Conservation (phyloP, 1,140 invertebrate genomes). For the Bicyclus anynana region DNA sequence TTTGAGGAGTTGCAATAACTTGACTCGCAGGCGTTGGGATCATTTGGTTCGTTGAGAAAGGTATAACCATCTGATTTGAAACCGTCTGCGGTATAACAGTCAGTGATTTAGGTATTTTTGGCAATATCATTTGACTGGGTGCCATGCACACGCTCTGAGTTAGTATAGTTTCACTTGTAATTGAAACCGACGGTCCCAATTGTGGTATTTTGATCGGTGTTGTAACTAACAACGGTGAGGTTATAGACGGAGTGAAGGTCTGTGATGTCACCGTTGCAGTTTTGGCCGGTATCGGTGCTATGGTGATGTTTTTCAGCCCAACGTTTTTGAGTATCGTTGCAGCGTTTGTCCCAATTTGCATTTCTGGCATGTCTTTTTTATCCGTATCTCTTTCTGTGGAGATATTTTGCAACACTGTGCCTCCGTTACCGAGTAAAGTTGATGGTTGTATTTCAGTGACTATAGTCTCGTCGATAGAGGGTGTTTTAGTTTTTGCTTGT, state of each 20-base stretch:
- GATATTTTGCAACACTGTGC: slow-evolving; percentile 50
- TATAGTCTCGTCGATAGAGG: slow-evolving; percentile 38
- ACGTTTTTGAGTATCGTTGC: slow-evolving; percentile 71
- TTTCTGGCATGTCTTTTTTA: slow-evolving; percentile 35
- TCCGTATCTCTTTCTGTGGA: slow-evolving; percentile 32
- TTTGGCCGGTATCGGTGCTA: slow-evolving; percentile 61
- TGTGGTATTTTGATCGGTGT: slow-evolving; percentile 49
- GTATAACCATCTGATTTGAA: slow-evolving; percentile 77
- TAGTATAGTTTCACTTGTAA: slow-evolving; percentile 42
- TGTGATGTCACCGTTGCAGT: slow-evolving; percentile 57
- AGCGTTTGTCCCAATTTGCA: slow-evolving; percentile 49
- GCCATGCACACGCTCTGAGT: slow-evolving; percentile 29
- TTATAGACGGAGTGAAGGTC: slow-evolving; percentile 31
- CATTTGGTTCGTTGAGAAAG: slow-evolving; percentile 21
- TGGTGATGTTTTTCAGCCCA: slow-evolving; percentile 72
- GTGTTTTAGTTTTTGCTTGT: slow-evolving; percentile 45
- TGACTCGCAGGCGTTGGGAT: slow-evolving; percentile 9
- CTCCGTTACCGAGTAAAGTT: slow-evolving; percentile 49
- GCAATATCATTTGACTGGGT: slow-evolving; percentile 63
- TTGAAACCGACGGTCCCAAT: slow-evolving; percentile 44
- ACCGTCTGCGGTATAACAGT: slow-evolving; percentile 84
- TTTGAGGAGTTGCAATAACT: slow-evolving; percentile 17
- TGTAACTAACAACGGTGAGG: slow-evolving; percentile 41
- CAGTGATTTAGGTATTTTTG: slow-evolving; percentile 86
- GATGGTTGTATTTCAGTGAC: slow-evolving; percentile 58